Base-by-base conservation (phyloP, 2,113 vertebrate species). In the Sciurus niger region DNA sequence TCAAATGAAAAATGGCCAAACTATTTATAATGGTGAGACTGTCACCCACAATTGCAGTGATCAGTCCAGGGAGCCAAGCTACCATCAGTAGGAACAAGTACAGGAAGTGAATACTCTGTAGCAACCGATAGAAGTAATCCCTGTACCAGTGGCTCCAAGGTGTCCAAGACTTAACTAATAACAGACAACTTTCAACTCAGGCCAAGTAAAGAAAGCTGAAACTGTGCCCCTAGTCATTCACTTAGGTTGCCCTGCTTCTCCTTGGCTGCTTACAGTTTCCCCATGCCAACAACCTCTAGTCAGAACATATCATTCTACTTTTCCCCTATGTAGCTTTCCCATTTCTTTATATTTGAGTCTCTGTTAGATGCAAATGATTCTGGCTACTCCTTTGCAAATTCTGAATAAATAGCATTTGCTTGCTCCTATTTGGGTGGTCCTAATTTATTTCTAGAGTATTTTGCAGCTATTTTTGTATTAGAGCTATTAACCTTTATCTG, bases 371-470 rank as follows among this genome's bases (percentile, higher is more conserved):
- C 40, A 89, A 63, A 53, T 84, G n/a, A 60, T 63, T 17, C 10
- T 40, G n/a, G 24, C 7, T 90, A 67, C 53, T 86, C 53, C 16
- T 43, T 63, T 68, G 43, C 24, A 77, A 32, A 30, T 8, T 43
- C 12, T 55, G 30, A 80, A 46, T 73, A 48, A 53, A 34, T 25
- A 63, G 32, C 8, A 14, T 82, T 91, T 63, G 20, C 70, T 73
- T 84, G 16, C 74, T 84, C 24, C 84, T 60, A 53, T 93, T 79
- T 74, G 73, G 14, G 6, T 63, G 37, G 8, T 92, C 68, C n/a
- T 90, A 89, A 20, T 37, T 90, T 93, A 25, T 46, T 92, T 80
- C 18, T 78, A 67, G 2, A 88, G 48, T 67, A 93, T 80, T 80
- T 92, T 74, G 34, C 32, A 46, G 7, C 43, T 94, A 28, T 86